Percentiles rank a stretch among this genome's conserved stretches.
Evolutionary conservation across 2,797 vertebrate species (phyloP).

Genomic region (Schizopygopsis malacanthus): DNA sequence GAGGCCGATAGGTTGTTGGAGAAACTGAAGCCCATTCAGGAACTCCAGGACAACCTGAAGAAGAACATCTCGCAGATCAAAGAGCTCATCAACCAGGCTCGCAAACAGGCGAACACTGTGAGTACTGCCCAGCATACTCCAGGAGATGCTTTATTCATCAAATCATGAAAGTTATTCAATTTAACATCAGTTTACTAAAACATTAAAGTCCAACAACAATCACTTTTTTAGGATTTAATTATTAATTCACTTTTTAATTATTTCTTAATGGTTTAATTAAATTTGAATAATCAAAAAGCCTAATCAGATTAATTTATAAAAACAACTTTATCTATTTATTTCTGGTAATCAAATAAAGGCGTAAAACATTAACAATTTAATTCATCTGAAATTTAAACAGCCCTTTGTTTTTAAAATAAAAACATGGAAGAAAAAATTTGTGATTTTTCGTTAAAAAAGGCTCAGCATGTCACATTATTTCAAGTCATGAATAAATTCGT

Average conservation of each 20-base stretch:
- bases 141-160: neutral
- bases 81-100: conserved; percentile 96
- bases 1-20: conserved; percentile 91
- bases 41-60: conserved; percentile 92
- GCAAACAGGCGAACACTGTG: conserved; percentile 98
- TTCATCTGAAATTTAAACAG: neutral
- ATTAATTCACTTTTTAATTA: too few species aligned
- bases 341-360: neutral
- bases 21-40: conserved; percentile 94
- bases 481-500: too few species aligned
- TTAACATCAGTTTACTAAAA: neutral
- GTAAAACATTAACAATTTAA: neutral
- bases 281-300: too few species aligned
- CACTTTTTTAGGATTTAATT: neutral
- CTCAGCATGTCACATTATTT: too few species aligned
- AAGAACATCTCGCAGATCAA: conserved; percentile 98
- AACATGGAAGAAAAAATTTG: too few species aligned
- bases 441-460: too few species aligned
- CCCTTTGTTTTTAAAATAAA: too few species aligned
- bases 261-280: too few species aligned
- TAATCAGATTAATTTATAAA: too few species aligned
- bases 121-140: conserved; percentile 60
- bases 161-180: neutral
- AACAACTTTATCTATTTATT: too few species aligned
- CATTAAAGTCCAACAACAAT: neutral